Evolutionary conservation across 2,797 vertebrate species (phyloP).

Genomic region (Yasuhikotakia modesta): DNA sequence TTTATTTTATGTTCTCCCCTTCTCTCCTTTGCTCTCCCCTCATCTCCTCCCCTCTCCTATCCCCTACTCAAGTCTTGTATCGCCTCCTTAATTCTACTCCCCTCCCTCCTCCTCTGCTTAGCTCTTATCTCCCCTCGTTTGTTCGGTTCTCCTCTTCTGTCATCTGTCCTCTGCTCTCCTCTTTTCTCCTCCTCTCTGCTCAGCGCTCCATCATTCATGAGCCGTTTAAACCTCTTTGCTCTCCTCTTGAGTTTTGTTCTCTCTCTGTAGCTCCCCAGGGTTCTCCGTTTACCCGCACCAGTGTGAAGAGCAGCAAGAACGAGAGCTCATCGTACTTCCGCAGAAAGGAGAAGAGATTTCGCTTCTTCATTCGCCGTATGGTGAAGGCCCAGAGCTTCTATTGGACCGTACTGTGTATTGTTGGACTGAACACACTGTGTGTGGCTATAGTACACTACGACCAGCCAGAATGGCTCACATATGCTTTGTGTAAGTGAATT

Average conservation of each 20-base stretch:
- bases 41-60: too few species aligned
- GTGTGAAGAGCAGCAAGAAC: slow-evolving; percentile 89
- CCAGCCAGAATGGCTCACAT: slow-evolving; percentile 90
- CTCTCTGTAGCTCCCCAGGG: slow-evolving; percentile 77
- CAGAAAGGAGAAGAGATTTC: slow-evolving; percentile 92
- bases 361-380: slow-evolving; percentile 91
- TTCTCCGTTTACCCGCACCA: slow-evolving; percentile 89
- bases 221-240: neutral
- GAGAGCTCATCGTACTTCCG: slow-evolving; percentile 90
- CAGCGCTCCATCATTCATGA: slow-evolving; percentile 22
- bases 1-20: too few species aligned
- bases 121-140: too few species aligned
- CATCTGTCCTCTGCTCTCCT: too few species aligned
- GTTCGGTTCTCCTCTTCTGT: too few species aligned
- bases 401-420: slow-evolving; percentile 93
- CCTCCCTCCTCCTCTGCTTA: too few species aligned
- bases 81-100: too few species aligned
- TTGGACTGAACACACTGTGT: slow-evolving; percentile 93
- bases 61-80: too few species aligned
- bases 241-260: too few species aligned
- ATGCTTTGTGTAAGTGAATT: slow-evolving; percentile 85
- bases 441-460: slow-evolving; percentile 91
- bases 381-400: slow-evolving; percentile 97
- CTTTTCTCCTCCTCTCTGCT: neutral
- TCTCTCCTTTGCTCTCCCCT: too few species aligned